Evolutionary conservation across 2,113 vertebrate genomes (phyloP).

Genomic region (Petaurus breviceps): DNA sequence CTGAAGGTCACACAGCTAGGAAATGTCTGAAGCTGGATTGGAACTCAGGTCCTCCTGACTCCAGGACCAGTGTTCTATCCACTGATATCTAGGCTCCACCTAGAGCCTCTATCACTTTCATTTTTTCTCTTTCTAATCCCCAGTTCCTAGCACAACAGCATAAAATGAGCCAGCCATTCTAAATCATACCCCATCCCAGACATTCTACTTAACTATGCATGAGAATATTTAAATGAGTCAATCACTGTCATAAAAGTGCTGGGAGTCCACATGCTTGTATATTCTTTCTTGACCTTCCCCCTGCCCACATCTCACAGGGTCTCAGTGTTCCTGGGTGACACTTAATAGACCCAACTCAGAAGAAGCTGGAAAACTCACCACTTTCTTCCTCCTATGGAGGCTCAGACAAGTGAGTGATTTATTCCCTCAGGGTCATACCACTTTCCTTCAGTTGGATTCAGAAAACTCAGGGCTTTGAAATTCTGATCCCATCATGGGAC

Average conservation of each 20-base stretch:
- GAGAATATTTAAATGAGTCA: neutral
- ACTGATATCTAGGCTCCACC: neutral
- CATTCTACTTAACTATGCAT: neutral
- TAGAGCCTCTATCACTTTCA: neutral
- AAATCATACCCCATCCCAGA: neutral
- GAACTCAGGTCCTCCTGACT: neutral
- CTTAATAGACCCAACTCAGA: neutral
- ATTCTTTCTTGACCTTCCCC: neutral
- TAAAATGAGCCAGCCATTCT: neutral
- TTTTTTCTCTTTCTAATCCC: neutral
- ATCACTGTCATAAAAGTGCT: neutral
- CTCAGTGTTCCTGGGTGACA: neutral
- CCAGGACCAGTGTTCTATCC: neutral
- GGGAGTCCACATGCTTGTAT: fast-evolving
- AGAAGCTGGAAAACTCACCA: neutral
- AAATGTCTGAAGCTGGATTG: neutral
- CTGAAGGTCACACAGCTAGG: neutral
- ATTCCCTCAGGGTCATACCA: neutral
- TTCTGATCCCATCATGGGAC: neutral
- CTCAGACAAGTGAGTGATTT: neutral
- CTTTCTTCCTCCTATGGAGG: neutral
- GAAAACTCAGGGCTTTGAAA: neutral
- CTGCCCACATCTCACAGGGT: neutral
- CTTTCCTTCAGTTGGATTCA: neutral
- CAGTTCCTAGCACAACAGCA: neutral